Base-by-base conservation (phyloP, 2,797 vertebrate genomes). In the Eidolon dupreanum region DNA sequence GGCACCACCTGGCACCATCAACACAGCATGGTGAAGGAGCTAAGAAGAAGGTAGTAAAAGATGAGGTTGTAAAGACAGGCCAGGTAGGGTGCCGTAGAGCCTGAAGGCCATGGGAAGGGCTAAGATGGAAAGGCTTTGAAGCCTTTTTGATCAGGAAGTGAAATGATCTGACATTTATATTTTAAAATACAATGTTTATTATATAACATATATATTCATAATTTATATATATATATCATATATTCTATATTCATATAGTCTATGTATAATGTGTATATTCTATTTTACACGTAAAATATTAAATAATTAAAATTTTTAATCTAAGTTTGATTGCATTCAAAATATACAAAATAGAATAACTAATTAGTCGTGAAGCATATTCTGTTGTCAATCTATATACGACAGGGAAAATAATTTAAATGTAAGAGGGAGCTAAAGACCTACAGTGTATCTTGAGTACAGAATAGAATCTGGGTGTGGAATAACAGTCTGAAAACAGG, bases 321-420 rank as follows among this genome's bases (percentile, higher is more conserved):
- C n/a, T 77, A 78, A 81, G 57, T 90, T 83, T 73, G 31, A 91
- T 24, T 93, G 49, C 87, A 26, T 57, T 87, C 19, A 61, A 94
- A 87, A 65, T 55, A 87, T 41, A 59, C 15, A 46, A 88, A 97
- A 73, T 26, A 7, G 26, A 65, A 88, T 55, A 75, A 28, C 46
- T 77, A 89, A 81, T 53, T 83, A 74, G 24, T 12, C 70, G 49
- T 17, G 59, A 79, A 90, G 36, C 24, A 38, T 33, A 79, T 63
- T 74, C 20, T 83, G 36, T 36, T 71, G 17, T 75, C 33, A 46
- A n/a, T 70, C 68, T 83, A 65, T 61, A 51, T 83, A 55, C 33
- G 61, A 61, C 53, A 84, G 82, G 15, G 53, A 78, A 94, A 90
- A 88, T 53, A 38, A 83, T 73, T 95, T 73, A 83, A 7, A 87